Evolutionary conservation across 2,888 invertebrate species (phyloP).

Genomic region (Eristalinus sepulchralis): DNA sequence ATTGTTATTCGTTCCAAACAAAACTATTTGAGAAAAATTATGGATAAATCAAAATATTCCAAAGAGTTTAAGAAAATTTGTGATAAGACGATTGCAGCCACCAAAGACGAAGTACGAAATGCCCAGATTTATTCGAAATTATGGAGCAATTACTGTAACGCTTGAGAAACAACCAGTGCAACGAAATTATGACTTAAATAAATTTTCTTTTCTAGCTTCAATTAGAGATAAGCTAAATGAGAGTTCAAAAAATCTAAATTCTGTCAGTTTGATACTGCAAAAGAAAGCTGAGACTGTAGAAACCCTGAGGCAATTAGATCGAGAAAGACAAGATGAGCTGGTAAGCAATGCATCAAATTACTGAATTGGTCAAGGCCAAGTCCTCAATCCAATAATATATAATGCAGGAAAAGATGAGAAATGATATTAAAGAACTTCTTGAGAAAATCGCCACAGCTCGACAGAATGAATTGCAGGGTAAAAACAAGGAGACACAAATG

Average conservation of each 20-base stretch:
- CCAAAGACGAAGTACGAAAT: constrained; percentile 22
- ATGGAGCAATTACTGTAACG: constrained; percentile 36
- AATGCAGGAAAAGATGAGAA: constrained; percentile 17
- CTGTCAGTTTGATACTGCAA: neutral
- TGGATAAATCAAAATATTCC: constrained; percentile 34
- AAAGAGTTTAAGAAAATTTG: constrained; percentile 47
- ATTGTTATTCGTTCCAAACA: no score
- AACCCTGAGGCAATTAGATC: constrained; percentile 23
- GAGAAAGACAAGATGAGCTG: constrained; percentile 25
- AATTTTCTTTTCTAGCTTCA: constrained; percentile 21
- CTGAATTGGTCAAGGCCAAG: neutral
- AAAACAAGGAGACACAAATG: neutral
- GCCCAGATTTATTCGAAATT: constrained; percentile 37
- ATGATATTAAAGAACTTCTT: constrained; percentile 8
- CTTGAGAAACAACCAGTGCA: neutral
- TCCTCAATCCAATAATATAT: neutral
- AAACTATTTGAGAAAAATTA: constrained; percentile 16
- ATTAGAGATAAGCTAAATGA: constrained; percentile 20
- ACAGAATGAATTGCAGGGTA: neutral
- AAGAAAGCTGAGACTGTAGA: constrained; percentile 28
- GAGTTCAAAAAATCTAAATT: constrained; percentile 15
- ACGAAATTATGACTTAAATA: neutral
- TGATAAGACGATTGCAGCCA: neutral
- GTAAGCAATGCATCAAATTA: neutral
- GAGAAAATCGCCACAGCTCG: constrained; percentile 21